Base-by-base conservation (phyloP, 2,888 invertebrate genomes). In the Synanthedon myopaeformis region DNA sequence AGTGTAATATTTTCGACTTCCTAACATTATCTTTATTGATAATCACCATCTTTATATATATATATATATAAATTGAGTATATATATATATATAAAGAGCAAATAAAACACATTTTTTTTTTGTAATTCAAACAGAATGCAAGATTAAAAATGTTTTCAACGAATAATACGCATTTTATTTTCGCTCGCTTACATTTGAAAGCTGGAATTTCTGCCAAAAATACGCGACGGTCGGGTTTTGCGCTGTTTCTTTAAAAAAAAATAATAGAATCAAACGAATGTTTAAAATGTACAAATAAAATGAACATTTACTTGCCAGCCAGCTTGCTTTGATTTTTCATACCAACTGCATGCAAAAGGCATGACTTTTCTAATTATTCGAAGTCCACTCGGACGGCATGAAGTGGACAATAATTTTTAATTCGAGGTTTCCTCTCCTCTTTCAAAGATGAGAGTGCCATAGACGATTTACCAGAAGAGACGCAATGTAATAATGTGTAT, bases 341-440 rank as follows among this genome's bases (percentile, higher is more conserved):
- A 45, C 13, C 13, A 12, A 53, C 41, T 53, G 49, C 14, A 45
- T 45, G 45, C 45, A n/a, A 45, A 45, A 45, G 45, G 45, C 45
- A 45, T 45, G 45, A 45, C 45, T 45, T 45, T 41, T 56, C 53
- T 62, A 59, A 60, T 62, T 61, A 61, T 61, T 56, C 60, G 57
- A 49, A 56, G 57, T 57, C 55, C 57, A 53, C 57, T 49, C 58
- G 35, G 50, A 45, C 53, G 52, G 49, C 53, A 49, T 59, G 55
- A 52, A 65, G 65, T 59, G 62, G 58, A 63, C 63, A 63, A 62
- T 63, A 64, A 65, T 61, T 66, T 66, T 66, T 66, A 65, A 66
- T 66, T 65, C 63, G 64, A 61, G 58, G 57, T 60, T 62, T 61
- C 58, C 45, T 45, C 45, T n/a, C 13, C 52, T 13, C 28, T 51